Evolutionary conservation across 2,888 invertebrate species (phyloP).

Genomic region (Pilophorus perplexus): DNA sequence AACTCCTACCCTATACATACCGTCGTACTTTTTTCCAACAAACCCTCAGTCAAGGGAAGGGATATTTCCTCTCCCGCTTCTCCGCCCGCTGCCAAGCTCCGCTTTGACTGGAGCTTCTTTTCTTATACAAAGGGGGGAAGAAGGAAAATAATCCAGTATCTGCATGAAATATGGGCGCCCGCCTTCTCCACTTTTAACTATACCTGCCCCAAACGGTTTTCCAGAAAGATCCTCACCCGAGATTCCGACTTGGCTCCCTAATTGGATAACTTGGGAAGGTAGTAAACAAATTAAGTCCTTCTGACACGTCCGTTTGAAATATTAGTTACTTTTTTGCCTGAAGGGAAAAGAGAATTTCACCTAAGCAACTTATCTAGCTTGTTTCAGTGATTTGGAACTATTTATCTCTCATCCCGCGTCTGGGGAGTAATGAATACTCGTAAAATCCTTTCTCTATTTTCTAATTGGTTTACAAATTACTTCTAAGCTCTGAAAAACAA

Average conservation of each 20-base stretch:
- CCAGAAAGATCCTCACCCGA: constrained; percentile 1
- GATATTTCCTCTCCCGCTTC: background rate
- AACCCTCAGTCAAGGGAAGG: background rate
- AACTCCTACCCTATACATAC: background rate
- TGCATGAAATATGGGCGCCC: constrained; percentile 25
- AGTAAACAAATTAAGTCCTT: constrained; percentile 24
- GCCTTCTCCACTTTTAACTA: constrained; percentile 14
- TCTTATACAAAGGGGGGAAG: constrained; percentile 11
- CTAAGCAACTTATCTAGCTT: too few relatives aligned
- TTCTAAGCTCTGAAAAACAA: too few relatives aligned
- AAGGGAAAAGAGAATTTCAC: too few relatives aligned
- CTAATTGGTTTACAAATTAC: too few relatives aligned
- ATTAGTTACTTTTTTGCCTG: too few relatives aligned
- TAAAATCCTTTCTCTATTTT: too few relatives aligned
- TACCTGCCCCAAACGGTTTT: constrained; percentile 16
- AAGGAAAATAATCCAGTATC: constrained; percentile 33
- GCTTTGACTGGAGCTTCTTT: background rate
- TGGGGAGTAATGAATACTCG: too few relatives aligned
- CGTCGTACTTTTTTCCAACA: background rate
- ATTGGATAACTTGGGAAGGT: constrained; percentile 22
- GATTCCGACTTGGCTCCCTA: background rate
- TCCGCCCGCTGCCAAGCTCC: background rate
- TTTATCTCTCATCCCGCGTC: too few relatives aligned
- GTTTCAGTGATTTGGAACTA: too few relatives aligned
- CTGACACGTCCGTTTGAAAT: constrained; percentile 1